These are phyloP conservation scores for honey bee (Apis mellifera) DNA, from an alignment of 1,140 invertebrate genomes.

Conservation along the genomic window DNA sequence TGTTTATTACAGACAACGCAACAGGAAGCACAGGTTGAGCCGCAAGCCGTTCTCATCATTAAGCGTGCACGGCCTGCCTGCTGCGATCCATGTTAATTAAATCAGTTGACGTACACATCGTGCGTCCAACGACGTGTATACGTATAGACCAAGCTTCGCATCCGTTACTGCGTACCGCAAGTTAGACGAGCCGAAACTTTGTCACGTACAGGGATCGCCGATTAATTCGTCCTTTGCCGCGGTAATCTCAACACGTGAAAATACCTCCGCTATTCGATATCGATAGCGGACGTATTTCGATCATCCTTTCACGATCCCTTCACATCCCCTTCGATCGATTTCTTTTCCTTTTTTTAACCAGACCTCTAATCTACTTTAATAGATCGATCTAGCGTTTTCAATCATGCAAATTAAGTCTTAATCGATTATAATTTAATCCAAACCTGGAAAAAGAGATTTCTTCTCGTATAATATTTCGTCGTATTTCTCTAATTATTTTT, in stretches of 20 bases:
- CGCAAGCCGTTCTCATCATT: conserved; percentile 65
- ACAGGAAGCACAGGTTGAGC: conserved; percentile 62
- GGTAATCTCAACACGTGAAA: not conserved
- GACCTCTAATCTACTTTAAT: too few relatives aligned
- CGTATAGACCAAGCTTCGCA: conserved; percentile 17
- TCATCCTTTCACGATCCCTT: too few relatives aligned
- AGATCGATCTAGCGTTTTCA: too few relatives aligned
- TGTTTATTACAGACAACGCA: conserved; percentile 68
- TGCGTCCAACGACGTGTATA: conserved; percentile 24
- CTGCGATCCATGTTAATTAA: conserved; percentile 71
- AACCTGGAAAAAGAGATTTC: too few relatives aligned
- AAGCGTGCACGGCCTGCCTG: conserved; percentile 59
- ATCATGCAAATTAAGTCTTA: too few relatives aligned
- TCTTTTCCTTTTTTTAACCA: too few relatives aligned
- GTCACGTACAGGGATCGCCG: conserved; percentile 27
- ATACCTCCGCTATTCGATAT: not conserved
- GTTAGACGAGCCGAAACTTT: conserved; percentile 49
- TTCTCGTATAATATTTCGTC: too few relatives aligned
- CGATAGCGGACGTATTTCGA: not conserved
- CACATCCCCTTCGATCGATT: too few relatives aligned
- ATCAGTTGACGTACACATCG: conserved; percentile 63
- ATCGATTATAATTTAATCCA: too few relatives aligned
- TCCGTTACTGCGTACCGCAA: conserved; percentile 25
- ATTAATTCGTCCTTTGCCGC: conserved; percentile 43
- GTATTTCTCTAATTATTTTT: too few relatives aligned